Base-by-base conservation (phyloP, 2,888 invertebrate species). In the Himalopsyche kuldschensis region DNA sequence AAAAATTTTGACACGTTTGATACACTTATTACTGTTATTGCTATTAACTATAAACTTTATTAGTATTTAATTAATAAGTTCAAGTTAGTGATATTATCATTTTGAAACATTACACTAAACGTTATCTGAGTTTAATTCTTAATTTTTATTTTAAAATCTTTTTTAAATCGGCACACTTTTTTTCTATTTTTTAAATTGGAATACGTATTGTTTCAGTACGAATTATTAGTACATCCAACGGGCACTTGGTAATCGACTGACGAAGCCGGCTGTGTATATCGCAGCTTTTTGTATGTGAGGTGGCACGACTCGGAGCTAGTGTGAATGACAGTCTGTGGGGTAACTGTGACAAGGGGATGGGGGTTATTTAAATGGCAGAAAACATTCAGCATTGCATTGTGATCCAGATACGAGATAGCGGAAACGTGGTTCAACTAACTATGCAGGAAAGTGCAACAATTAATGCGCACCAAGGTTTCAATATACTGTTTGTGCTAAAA, bases 331-430 rank as follows among this genome's bases (percentile, higher is more conserved):
- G 79, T 11, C 76, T 41, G 55, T 24, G 69, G 32, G 27, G 46
- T 69, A 20, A 41, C 20, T 24, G 82, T 41, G 41, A 78, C 79
- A 35, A 17, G 31, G 48, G 41, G 75, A 81, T 79, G 79, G 47
- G 78, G 78, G 69, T 47, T 10, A 24, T 47, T 46, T 47, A 24
- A 55, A 55, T 24, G 24, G 55, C 24, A n/a, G 55, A 55, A n/a
- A 55, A 55, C 20, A n/a, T 41, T 41, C 15, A 41, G 4, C 24
- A 27, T 41, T 69, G 78, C 82, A 82, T 82, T 69, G 79, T 35
- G 78, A 82, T 82, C 75, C 47, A 47, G 75, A 31, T 46, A 30
- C 46, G 24, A 81, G 80, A 81, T 81, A 81, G 31, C 46, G 30
- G 10, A 55, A 55, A 20, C 20, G 55, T 24, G 55, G 55, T 24